Conservation (phyloP, 2,888 invertebrate genomes). For the Diplazon laetatorius region DNA sequence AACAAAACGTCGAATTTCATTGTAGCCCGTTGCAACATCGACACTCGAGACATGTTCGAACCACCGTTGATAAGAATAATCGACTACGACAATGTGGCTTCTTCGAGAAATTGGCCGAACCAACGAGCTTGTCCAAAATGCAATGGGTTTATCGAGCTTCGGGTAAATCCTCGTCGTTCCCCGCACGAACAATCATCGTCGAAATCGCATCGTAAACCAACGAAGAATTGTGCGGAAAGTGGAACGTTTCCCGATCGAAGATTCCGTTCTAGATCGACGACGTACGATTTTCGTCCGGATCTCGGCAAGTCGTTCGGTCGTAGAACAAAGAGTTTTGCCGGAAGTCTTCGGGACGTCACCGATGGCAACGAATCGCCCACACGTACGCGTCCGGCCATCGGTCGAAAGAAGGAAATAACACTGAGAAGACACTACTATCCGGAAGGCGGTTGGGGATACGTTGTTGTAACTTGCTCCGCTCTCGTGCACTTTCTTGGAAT, state of each 20-base stretch:
- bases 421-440: slow-evolving; percentile 91
- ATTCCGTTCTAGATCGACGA: slow-evolving; percentile 68
- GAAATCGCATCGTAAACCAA: slow-evolving; percentile 38
- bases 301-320: slow-evolving; percentile 59
- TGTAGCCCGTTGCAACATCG: slow-evolving; percentile 42
- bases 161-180: slow-evolving; percentile 72
- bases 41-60: slow-evolving; percentile 11
- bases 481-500: slow-evolving; percentile 90
- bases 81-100: slow-evolving; percentile 68
- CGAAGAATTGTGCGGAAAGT: slow-evolving; percentile 66
- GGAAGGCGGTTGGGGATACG: slow-evolving; percentile 95
- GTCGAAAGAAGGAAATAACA: slow-evolving; percentile 74
- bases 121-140: slow-evolving; percentile 75
- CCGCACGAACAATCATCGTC: slow-evolving; percentile 35
- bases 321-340: slow-evolving; percentile 71
- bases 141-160: slow-evolving; percentile 69
- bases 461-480: slow-evolving; percentile 89
- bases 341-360: slow-evolving; percentile 48
- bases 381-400: slow-evolving; percentile 60
- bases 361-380: slow-evolving; percentile 50
- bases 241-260: slow-evolving; percentile 67
- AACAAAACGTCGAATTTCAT: slow-evolving; percentile 33
- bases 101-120: slow-evolving; percentile 46
- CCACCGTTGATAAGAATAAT: slow-evolving; percentile 69
- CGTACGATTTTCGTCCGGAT: slow-evolving; percentile 64